phyloP scores from a whole-genome alignment of 2,888 invertebrate genomes.

The Oscheius sp. region DNA sequence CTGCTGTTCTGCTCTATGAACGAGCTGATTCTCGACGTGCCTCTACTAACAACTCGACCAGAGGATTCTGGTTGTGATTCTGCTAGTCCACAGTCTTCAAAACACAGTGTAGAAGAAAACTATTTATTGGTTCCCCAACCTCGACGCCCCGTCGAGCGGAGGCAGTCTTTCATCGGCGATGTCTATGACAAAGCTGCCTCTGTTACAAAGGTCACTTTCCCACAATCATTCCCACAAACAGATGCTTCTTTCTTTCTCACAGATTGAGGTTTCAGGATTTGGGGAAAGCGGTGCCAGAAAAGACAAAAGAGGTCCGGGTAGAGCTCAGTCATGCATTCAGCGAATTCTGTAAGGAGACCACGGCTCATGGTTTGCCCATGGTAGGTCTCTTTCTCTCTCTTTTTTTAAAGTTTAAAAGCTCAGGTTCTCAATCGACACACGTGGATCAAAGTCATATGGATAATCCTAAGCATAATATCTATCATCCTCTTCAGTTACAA shows the following conservation, averaged over 20 bases:
- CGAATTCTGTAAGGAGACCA: conserved; percentile 45
- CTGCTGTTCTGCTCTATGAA: conserved; percentile 8
- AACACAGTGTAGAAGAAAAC: conserved; percentile 4
- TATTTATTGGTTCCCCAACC: conserved; percentile 8
- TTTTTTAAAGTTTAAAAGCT: background rate
- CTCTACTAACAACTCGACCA: conserved; percentile 6
- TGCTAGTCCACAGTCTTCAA: conserved; percentile 1
- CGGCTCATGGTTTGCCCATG: conserved; percentile 58
- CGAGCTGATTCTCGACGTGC: conserved; percentile 32
- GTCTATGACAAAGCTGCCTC: conserved; percentile 15
- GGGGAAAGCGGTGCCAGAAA: conserved; percentile 24
- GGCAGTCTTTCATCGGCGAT: conserved; percentile 19
- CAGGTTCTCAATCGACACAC: conserved; percentile 12
- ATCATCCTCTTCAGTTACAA: conserved; percentile 48
- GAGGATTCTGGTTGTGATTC: conserved; percentile 34
- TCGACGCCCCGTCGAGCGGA: background rate
- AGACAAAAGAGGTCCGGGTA: conserved; percentile 17
- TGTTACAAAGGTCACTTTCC: conserved; percentile 30
- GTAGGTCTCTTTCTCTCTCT: conserved; percentile 23
- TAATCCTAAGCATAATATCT: conserved; percentile 49
- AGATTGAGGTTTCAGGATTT: conserved; percentile 26
- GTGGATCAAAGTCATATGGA: conserved; percentile 54
- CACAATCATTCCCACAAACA: background rate
- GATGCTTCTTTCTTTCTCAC: background rate
- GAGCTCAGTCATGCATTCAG: conserved; percentile 13